phyloP scores from a whole-genome alignment of 2,888 invertebrate species.

The Imbricaverruca yamaguchii region DNA sequence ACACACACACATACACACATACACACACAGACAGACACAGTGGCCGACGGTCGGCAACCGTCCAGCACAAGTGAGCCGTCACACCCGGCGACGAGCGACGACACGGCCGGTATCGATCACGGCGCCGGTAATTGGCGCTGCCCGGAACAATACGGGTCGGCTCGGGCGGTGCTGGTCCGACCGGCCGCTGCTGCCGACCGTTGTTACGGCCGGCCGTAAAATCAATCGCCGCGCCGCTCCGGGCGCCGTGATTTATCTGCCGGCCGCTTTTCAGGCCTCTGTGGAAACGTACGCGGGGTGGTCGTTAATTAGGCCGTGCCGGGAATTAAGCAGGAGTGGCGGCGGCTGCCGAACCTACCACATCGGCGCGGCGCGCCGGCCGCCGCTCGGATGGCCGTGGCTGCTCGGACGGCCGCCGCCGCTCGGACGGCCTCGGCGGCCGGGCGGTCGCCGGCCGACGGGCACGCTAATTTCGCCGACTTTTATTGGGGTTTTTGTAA shows the following conservation, averaged over 20 bases:
- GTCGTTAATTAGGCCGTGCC: constrained; percentile 16
- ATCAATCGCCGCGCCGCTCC: not conserved
- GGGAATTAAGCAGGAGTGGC: not conserved
- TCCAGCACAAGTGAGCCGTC: not conserved
- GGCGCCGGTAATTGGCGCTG: not conserved
- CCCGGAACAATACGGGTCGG: constrained; percentile 12
- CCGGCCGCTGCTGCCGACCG: not conserved
- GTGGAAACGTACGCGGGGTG: not conserved
- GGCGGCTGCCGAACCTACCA: constrained; percentile 8
- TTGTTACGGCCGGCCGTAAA: not conserved
- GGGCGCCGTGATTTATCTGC: not conserved
- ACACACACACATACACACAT: too few species aligned
- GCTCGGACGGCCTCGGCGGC: not conserved
- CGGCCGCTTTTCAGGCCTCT: not conserved
- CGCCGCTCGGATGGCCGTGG: not conserved
- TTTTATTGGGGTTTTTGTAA: constrained; percentile 15
- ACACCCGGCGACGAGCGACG: not conserved
- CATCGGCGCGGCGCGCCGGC: not conserved
- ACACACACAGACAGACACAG: too few species aligned
- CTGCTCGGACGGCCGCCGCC: not conserved
- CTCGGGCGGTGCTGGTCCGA: not conserved
- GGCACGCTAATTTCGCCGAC: constrained; percentile 17
- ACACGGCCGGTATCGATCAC: constrained; percentile 5
- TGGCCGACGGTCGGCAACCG: not conserved
- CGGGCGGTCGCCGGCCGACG: not conserved